Percentiles rank a stretch among this genome's conserved stretches.
These are phyloP conservation scores for Atopsyche davidsoni DNA, from an alignment of 1,140 invertebrate species.

Conservation along the genomic window DNA sequence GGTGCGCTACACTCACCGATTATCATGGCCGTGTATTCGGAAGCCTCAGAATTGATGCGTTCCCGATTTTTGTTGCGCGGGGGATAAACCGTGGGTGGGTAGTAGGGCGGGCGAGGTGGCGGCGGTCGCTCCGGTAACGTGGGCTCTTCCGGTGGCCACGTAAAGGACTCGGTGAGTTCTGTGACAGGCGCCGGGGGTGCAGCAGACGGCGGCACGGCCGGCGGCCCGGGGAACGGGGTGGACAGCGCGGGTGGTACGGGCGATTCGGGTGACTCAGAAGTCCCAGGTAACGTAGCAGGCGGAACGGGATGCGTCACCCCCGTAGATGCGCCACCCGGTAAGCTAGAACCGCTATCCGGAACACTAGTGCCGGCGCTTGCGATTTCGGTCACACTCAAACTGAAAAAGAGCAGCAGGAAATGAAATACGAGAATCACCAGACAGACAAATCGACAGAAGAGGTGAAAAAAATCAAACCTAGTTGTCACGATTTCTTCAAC, in stretches of 20 bases:
- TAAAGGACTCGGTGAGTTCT: slow-evolving; percentile 20
- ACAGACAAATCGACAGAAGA: too few relatives aligned
- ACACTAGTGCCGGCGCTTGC: slow-evolving; percentile 37
- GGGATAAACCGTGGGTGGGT: slow-evolving; percentile 34
- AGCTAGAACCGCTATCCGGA: slow-evolving; percentile 28
- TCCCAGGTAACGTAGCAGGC: too few relatives aligned
- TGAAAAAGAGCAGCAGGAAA: too few relatives aligned
- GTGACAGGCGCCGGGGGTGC: slow-evolving; percentile 11
- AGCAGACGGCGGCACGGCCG: slow-evolving; percentile 18
- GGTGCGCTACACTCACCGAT: slow-evolving; percentile 60
- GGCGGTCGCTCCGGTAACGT: slow-evolving; percentile 31
- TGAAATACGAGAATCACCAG: background rate
- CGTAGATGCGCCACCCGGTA: slow-evolving; percentile 21
- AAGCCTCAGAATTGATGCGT: slow-evolving; percentile 64
- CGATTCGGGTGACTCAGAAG: slow-evolving; percentile 17
- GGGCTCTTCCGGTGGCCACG: slow-evolving; percentile 23
- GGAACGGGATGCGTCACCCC: slow-evolving; percentile 17
- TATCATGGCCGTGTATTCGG: slow-evolving; percentile 68
- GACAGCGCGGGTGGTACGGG: slow-evolving; percentile 21
- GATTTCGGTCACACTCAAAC: slow-evolving; percentile 40
- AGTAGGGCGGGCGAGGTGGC: slow-evolving; percentile 36
- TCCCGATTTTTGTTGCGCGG: slow-evolving; percentile 33
- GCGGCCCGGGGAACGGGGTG: slow-evolving; percentile 8
- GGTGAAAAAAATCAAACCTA: slow-evolving; percentile 23
- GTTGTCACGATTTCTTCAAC: slow-evolving; percentile 47